These are phyloP conservation scores for Cetonia aurata DNA, from an alignment of 2,888 invertebrate genomes.

Conservation along the genomic window DNA sequence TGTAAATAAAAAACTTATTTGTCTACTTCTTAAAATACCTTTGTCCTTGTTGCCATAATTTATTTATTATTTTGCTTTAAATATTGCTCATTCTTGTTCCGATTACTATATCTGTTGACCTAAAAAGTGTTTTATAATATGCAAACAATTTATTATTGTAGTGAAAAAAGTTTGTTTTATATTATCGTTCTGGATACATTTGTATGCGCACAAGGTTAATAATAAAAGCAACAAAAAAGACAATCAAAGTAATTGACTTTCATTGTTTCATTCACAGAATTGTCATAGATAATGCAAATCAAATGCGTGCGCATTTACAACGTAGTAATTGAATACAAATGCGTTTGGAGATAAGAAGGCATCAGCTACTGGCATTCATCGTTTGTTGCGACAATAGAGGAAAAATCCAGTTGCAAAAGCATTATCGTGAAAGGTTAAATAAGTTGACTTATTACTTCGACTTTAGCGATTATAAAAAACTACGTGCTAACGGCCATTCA, in stretches of 20 bases:
- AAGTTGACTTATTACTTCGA: slow-evolving; percentile 35
- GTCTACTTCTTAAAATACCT: no score
- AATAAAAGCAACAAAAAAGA: not conserved
- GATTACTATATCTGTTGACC: not conserved
- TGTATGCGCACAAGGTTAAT: slow-evolving; percentile 11
- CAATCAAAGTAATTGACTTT: slow-evolving; percentile 30
- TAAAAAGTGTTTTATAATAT: slow-evolving; percentile 6
- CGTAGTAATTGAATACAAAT: slow-evolving; percentile 24
- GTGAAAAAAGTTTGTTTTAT: not conserved
- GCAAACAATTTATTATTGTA: not conserved
- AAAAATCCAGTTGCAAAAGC: slow-evolving; percentile 33
- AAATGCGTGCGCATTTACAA: not conserved
- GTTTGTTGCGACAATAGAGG: not conserved
- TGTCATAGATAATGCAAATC: slow-evolving; percentile 34
- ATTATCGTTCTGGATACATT: slow-evolving; percentile 21
- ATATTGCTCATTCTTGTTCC: no score
- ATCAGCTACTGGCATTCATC: slow-evolving; percentile 26
- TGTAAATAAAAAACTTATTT: no score
- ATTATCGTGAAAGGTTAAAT: slow-evolving; percentile 36
- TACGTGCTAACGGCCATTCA: slow-evolving; percentile 29
- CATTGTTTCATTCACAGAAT: slow-evolving; percentile 33
- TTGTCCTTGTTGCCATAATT: no score
- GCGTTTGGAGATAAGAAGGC: not conserved
- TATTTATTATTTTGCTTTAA: no score
- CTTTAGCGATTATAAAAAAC: slow-evolving; percentile 22